Conservation (phyloP, 1,140 invertebrate genomes). For the Neuroterus valhalla region DNA sequence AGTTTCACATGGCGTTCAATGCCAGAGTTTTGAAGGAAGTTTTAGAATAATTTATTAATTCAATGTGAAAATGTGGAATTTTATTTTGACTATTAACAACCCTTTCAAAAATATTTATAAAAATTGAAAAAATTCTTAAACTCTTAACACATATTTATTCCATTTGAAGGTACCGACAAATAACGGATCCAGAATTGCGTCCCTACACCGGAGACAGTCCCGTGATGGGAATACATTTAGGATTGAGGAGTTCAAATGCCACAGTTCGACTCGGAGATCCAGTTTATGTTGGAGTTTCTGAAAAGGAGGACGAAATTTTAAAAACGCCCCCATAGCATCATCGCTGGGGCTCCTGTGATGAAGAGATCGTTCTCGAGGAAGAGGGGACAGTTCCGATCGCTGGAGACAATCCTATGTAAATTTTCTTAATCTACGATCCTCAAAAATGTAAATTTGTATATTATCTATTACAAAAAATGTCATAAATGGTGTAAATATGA, state of each 20-base stretch:
- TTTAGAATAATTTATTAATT: too few species aligned
- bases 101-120: neutral
- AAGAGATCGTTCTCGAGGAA: conserved; percentile 46
- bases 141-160: conserved; percentile 32
- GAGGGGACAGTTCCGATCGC: conserved; percentile 16
- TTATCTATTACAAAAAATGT: too few species aligned
- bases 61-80: too few species aligned
- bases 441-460: neutral
- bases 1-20: too few species aligned
- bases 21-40: too few species aligned
- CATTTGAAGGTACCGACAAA: conserved; percentile 66
- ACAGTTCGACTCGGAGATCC: conserved; percentile 66
- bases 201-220: conserved; percentile 62
- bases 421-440: neutral
- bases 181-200: conserved; percentile 61
- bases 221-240: conserved; percentile 71
- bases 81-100: neutral
- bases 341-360: conserved; percentile 69
- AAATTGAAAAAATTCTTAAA: conserved; percentile 23
- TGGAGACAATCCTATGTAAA: conserved; percentile 36
- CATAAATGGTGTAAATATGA: too few species aligned
- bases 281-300: conserved; percentile 65
- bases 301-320: conserved; percentile 49
- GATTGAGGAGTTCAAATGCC: conserved; percentile 57
- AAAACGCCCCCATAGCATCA: conserved; percentile 66